Conservation (phyloP, 2,888 invertebrate species). For the Cartodere bifasciata region DNA sequence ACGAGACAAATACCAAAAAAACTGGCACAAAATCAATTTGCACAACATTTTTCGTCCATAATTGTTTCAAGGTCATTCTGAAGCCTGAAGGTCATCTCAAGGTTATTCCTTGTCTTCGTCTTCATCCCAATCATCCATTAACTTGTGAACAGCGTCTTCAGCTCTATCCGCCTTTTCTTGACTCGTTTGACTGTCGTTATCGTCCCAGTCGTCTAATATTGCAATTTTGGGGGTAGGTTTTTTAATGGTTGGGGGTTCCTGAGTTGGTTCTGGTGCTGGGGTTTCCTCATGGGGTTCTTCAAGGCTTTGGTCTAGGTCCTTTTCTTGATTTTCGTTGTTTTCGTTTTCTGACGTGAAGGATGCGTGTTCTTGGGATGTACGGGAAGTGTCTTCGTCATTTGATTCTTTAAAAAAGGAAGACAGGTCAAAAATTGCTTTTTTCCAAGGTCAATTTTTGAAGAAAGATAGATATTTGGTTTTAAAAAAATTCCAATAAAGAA, state of each 20-base stretch:
- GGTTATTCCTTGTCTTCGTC: constrained; percentile 29
- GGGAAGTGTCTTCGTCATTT: neutral
- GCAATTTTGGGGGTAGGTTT: constrained; percentile 19
- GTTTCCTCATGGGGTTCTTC: constrained; percentile 4
- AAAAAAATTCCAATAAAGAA: no score
- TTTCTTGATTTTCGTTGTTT: neutral
- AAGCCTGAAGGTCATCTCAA: no score
- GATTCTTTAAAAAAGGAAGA: no score
- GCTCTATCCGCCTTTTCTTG: constrained; percentile 18
- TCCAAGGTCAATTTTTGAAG: no score
- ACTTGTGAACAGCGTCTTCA: constrained; percentile 29
- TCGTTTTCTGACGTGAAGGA: neutral
- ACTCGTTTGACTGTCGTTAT: constrained; percentile 35
- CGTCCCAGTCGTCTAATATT: constrained; percentile 35
- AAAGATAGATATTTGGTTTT: no score
- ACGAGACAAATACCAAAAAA: no score
- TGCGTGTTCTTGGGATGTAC: neutral
- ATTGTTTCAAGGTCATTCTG: no score
- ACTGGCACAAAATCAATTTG: no score
- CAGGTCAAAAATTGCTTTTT: no score
- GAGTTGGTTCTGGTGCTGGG: neutral
- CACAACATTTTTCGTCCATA: no score
- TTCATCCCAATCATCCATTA: constrained; percentile 37
- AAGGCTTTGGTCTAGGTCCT: constrained; percentile 4
- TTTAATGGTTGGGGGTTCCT: neutral